Evolutionary conservation across 2,113 vertebrate species (phyloP), one percentile per base, ranked within the genome.

Genomic region (Tupaia chinensis): DNA sequence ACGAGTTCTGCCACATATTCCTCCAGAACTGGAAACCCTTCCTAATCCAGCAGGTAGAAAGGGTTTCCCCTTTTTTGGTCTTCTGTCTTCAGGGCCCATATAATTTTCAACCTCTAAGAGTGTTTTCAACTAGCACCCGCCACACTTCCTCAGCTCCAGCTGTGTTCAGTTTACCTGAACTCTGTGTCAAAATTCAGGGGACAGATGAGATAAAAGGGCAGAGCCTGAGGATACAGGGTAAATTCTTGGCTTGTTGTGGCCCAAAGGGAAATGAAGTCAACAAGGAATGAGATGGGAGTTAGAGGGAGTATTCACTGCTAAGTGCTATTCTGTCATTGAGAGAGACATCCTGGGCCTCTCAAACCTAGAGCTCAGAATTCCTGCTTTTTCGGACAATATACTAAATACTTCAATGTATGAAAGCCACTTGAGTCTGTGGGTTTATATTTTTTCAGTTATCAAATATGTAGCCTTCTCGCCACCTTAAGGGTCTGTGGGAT

Each of bases 101-200:
- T 27, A 87, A 80, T 81, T 74, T 29, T 61, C 56, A 76, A 69
- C 27, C 25, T 84, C 20, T 79, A 66, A 63, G 5, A 61, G 22
- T 80, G 56, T 53, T 87, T 81, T 93, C 73, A 68, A 74, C 17
- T 86, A 80, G 29, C 27, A 89, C 68, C 23, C 34, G 61, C 56
- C 60, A 78, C 19, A 44, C 44, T 73, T 88, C 74, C 69, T 93
- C 60, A 94, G 79, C 44, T 94, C 80, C 70, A 65, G 54, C 20
- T 94, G 27, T 23, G 81, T 9, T 54, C 80, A 22, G 22, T 66
- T 95, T 82, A 89, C 44, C 29, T 70, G 54, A 68, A 85, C 66
- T 83, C 44, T 63, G 78, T 81, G 81, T 96, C 56, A 96, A 78
- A 56, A 94, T 72, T 91, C 25, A 92, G 66, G 72, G 12, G 61